A percentile compares a stretch with the other conserved stretches of the same genome.
phyloP scores from a whole-genome alignment of 2,888 invertebrate species.

The Mimas tiliae region DNA sequence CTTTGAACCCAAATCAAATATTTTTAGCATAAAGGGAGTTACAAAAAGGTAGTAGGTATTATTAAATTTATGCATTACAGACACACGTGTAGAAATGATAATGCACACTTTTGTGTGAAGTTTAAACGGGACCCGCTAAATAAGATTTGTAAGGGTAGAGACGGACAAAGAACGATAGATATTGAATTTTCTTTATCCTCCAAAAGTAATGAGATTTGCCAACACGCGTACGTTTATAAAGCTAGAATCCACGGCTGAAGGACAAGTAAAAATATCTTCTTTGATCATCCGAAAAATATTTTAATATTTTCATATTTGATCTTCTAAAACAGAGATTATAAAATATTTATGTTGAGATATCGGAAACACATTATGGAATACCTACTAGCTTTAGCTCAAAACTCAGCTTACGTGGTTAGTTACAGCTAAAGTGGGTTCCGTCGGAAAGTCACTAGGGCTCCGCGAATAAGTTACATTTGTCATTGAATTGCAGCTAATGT shows the following conservation, averaged over 20 bases:
- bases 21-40: neutral
- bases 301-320: neutral
- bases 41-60: neutral
- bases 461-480: too few relatives aligned
- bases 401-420: too few relatives aligned
- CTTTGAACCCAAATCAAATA: neutral
- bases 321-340: neutral
- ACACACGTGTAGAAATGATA: slow-evolving; percentile 10
- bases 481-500: too few relatives aligned
- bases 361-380: neutral
- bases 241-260: slow-evolving; percentile 54
- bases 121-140: slow-evolving; percentile 51
- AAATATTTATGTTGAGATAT: neutral
- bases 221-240: slow-evolving; percentile 66
- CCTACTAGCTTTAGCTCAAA: too few relatives aligned
- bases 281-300: slow-evolving; percentile 58
- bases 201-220: slow-evolving; percentile 74
- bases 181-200: slow-evolving; percentile 75
- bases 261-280: slow-evolving; percentile 58
- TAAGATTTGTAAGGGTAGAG: slow-evolving; percentile 59
- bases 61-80: neutral
- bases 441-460: too few relatives aligned
- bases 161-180: slow-evolving; percentile 64
- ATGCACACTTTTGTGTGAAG: slow-evolving; percentile 31
- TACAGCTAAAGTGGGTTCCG: too few relatives aligned